Conservation (phyloP, 2,797 vertebrate species). For the Nyctibius grandis region DNA sequence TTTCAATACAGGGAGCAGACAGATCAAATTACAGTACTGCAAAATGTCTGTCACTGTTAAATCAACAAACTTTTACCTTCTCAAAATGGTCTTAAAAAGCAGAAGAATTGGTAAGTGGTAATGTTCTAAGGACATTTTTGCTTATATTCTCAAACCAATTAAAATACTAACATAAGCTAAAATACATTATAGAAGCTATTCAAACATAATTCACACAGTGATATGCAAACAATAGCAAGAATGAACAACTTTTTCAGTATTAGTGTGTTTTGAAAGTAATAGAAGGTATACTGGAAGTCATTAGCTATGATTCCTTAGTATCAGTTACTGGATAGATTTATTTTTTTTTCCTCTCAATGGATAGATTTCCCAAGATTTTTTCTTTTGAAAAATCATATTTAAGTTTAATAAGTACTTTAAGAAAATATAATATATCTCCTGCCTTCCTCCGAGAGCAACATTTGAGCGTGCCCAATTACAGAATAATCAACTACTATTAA, state of each 20-base stretch:
- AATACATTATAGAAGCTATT: neutral
- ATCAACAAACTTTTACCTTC: neutral
- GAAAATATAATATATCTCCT: neutral
- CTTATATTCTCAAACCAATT: neutral
- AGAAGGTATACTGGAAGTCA: neutral
- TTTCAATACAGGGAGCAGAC: neutral
- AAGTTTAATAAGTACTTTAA: neutral
- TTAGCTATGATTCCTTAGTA: neutral
- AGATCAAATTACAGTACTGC: neutral
- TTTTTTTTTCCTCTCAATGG: neutral
- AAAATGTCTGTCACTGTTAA: neutral
- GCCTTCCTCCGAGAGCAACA: neutral
- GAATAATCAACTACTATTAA: neutral
- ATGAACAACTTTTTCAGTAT: neutral
- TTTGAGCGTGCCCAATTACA: neutral
- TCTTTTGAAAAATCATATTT: neutral
- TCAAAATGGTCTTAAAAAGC: neutral
- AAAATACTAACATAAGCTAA: neutral
- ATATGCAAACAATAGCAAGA: neutral
- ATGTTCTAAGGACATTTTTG: neutral
- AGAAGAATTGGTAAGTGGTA: neutral
- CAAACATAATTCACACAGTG: neutral
- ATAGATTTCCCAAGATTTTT: neutral
- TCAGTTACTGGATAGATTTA: neutral
- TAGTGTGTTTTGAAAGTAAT: neutral